Conservation (phyloP, 37 sponge, comb jelly and placozoan species). For the Chondrilla cf. caribensis region DNA sequence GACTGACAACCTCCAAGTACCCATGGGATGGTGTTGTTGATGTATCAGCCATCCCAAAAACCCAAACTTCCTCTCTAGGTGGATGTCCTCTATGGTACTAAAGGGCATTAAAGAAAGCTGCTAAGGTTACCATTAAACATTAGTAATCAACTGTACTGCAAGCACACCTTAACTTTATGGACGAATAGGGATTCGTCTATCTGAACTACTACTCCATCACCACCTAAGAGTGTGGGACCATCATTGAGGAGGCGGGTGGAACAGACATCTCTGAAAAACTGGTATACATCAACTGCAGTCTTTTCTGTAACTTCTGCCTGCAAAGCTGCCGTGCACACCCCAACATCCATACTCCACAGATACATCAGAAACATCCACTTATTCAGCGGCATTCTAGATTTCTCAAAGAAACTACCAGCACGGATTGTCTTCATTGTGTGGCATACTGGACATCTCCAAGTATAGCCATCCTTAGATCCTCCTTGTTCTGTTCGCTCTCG, state of each 20-base stretch:
- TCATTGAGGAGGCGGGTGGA: constrained; percentile 9
- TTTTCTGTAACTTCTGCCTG: constrained; percentile 5
- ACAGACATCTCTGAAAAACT: constrained; percentile 22
- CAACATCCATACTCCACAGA: constrained; percentile 23
- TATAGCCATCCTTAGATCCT: constrained; percentile 21
- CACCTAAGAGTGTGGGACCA: constrained; percentile 10
- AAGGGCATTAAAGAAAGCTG: background rate
- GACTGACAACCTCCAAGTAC: constrained; percentile 57
- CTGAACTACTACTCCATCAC: constrained; percentile 16
- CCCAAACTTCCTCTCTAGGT: constrained; percentile 51
- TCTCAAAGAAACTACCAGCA: background rate
- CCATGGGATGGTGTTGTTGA: constrained; percentile 38
- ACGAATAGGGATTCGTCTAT: constrained; percentile 26
- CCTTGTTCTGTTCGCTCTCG: constrained; percentile 16
- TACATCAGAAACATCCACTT: constrained; percentile 19
- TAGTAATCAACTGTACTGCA: background rate
- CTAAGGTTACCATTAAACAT: background rate
- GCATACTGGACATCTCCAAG: constrained; percentile 7
- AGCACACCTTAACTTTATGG: constrained; percentile 27
- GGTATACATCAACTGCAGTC: constrained; percentile 17
- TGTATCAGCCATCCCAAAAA: constrained; percentile 68
- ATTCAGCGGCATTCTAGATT: constrained; percentile 14
- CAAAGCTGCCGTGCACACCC: constrained; percentile 16
- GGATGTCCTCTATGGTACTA: constrained; percentile 53
- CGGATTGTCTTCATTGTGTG: constrained; percentile 10